These are phyloP conservation scores for Parauchenoglanis punctatus DNA, from an alignment of 2,797 vertebrate species.

Conservation along the genomic window DNA sequence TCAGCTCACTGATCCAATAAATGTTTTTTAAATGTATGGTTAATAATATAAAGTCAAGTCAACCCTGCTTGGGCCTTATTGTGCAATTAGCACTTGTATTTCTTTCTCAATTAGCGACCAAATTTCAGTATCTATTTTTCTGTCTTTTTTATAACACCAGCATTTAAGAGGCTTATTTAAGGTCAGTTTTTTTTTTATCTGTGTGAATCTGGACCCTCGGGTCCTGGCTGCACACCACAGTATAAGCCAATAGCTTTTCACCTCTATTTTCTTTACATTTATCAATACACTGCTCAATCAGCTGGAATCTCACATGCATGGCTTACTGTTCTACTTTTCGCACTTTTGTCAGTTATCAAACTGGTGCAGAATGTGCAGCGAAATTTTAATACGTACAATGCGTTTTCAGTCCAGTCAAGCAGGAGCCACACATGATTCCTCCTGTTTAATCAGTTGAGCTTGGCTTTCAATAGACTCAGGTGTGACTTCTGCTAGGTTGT, in stretches of 20 bases:
- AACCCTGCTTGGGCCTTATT: background rate
- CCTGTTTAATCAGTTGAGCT: too few species aligned
- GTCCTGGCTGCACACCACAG: background rate
- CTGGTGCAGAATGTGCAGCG: background rate
- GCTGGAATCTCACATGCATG: background rate
- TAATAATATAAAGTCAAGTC: background rate
- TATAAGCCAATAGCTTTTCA: background rate
- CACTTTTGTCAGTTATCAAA: background rate
- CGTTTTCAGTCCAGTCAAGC: too few species aligned
- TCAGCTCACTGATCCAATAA: background rate
- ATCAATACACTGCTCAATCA: background rate
- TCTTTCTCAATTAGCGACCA: background rate
- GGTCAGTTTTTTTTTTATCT: background rate
- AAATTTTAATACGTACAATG: background rate
- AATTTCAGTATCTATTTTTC: background rate
- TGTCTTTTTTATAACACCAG: background rate
- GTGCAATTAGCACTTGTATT: background rate
- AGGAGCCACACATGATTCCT: too few species aligned
- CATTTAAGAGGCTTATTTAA: too few species aligned
- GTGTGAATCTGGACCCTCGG: background rate
- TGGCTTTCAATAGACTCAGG: too few species aligned
- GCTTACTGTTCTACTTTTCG: background rate
- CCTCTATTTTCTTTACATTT: background rate
- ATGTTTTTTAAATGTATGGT: slow-evolving; percentile 1
- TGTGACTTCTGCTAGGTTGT: too few species aligned